Conservation (phyloP, 2,888 invertebrate genomes). For the Nymphalis polychloros region DNA sequence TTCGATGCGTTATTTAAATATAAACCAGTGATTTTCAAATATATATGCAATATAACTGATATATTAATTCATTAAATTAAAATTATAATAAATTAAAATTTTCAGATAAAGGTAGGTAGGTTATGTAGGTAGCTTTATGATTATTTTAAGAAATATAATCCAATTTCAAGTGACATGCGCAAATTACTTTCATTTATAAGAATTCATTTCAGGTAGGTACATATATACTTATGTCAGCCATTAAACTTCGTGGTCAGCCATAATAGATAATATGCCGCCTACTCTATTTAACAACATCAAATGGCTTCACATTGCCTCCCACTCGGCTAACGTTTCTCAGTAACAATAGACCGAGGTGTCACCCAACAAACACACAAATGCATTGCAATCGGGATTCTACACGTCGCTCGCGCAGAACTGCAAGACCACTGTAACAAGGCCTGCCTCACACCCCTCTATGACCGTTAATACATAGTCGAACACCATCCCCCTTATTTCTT, state of each 20-base stretch:
- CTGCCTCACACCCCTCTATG: slow-evolving; percentile 35
- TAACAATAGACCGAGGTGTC: slow-evolving; percentile 49
- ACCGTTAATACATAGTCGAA: slow-evolving; percentile 11
- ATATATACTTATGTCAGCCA: not conserved
- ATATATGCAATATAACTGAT: not conserved
- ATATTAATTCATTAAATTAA: no score
- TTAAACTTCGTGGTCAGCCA: not conserved
- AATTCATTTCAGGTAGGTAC: not conserved
- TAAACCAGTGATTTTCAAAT: not conserved
- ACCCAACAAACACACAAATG: slow-evolving; percentile 50
- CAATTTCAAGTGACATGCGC: not conserved
- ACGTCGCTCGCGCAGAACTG: slow-evolving; percentile 54
- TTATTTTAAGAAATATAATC: slow-evolving; percentile 1
- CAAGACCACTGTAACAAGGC: slow-evolving; percentile 49
- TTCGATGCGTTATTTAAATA: slow-evolving; percentile 1
- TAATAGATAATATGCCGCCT: slow-evolving; percentile 28
- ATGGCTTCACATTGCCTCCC: slow-evolving; percentile 36
- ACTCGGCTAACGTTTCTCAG: slow-evolving; percentile 17
- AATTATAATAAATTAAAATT: not conserved
- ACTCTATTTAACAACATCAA: slow-evolving; percentile 18
- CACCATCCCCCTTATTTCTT: slow-evolving; percentile 13
- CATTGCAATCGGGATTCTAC: slow-evolving; percentile 62
- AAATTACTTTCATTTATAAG: not conserved
- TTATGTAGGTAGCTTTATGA: not conserved
- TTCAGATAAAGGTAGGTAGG: not conserved